A percentile compares a stretch with the other conserved stretches of the same genome.
These are phyloP conservation scores for Anomalospiza imberbis DNA, from an alignment of 2,797 vertebrate species.

Conservation along the genomic window DNA sequence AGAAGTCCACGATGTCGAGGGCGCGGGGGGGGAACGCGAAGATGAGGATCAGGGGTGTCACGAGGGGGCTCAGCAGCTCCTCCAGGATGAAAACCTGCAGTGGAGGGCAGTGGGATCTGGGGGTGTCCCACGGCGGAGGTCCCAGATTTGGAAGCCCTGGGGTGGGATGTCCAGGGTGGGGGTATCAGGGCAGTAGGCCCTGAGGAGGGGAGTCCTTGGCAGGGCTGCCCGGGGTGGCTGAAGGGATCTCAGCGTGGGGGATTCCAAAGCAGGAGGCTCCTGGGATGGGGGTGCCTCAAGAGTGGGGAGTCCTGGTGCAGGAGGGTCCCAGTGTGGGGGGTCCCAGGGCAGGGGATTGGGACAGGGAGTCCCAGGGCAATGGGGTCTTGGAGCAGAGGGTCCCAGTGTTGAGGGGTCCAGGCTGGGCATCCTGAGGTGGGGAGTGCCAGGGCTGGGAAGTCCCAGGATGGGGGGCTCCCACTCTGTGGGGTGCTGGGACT, in stretches of 20 bases:
- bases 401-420: not conserved
- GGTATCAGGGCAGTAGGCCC: not conserved
- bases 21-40: conserved; percentile 87
- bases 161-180: too few relatives aligned
- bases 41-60: conserved; percentile 96
- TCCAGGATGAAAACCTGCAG: conserved; percentile 91
- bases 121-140: accelerated
- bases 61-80: conserved; percentile 91
- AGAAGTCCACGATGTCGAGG: conserved; percentile 94
- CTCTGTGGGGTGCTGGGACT: not conserved
- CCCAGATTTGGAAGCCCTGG: not conserved
- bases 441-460: not conserved
- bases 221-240: too few relatives aligned
- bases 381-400: not conserved
- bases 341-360: too few relatives aligned
- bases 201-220: not conserved
- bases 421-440: not conserved
- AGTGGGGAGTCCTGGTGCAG: not conserved
- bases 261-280: not conserved
- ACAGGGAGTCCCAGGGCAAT: not conserved
- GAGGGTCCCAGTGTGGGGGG: not conserved
- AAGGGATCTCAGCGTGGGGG: too few relatives aligned
- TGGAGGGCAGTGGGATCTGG: not conserved
- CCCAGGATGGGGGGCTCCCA: not conserved
- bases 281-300: not conserved